Conservation (phyloP, 2,113 vertebrate species). For the Psephotus haematonotus region DNA sequence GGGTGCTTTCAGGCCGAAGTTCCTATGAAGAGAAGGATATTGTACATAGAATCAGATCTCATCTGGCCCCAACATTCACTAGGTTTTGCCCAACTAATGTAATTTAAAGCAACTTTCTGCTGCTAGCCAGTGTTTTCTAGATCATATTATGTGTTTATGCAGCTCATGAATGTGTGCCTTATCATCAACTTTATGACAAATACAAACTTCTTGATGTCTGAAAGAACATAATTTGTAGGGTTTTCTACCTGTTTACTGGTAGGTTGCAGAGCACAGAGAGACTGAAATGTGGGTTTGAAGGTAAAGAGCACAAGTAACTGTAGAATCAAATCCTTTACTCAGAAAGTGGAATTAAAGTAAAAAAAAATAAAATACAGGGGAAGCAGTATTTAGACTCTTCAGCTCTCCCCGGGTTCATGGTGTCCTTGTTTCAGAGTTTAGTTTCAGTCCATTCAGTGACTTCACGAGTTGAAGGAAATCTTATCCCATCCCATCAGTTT, state of each 20-base stretch:
- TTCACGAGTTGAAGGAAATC: background rate
- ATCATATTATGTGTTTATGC: accelerated
- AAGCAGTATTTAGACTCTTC: background rate
- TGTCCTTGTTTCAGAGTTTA: background rate
- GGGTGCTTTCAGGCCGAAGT: background rate
- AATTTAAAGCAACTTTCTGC: background rate
- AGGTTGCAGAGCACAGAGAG: background rate
- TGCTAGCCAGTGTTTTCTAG: background rate
- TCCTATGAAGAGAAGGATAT: background rate
- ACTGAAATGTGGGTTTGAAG: background rate
- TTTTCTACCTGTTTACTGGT: background rate
- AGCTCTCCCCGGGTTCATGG: background rate
- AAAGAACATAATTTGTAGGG: background rate
- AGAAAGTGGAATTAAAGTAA: background rate
- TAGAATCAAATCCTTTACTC: background rate
- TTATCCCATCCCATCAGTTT: background rate
- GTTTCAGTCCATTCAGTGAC: background rate
- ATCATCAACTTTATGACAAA: background rate
- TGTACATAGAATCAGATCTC: background rate
- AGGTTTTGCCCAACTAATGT: background rate
- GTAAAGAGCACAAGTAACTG: background rate
- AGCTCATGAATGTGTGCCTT: background rate
- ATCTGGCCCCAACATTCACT: background rate
- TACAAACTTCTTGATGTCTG: background rate
- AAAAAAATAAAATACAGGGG: background rate